These are phyloP conservation scores for Tachysurus fulvidraco DNA, from an alignment of 2,113 vertebrate genomes.

Conservation along the genomic window DNA sequence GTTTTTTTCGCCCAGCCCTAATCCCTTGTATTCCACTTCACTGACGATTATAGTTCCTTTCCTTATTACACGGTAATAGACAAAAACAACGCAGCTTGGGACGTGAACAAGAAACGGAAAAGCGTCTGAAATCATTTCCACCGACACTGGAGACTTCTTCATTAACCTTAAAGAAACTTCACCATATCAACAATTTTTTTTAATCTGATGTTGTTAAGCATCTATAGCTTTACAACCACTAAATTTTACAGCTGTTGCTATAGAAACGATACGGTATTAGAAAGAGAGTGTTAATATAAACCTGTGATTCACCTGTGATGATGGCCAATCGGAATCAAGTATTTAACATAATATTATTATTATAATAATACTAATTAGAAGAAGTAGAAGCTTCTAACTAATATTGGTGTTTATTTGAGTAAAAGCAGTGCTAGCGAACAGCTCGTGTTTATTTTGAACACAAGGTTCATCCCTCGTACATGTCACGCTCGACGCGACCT, in stretches of 20 bases:
- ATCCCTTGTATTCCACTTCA: no score
- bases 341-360: background rate
- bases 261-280: background rate
- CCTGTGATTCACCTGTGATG: background rate
- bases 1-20: no score
- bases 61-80: no score
- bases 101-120: no score
- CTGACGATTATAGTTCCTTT: no score
- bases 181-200: no score
- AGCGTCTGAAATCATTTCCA: background rate
- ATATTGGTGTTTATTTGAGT: background rate
- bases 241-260: background rate
- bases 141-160: background rate
- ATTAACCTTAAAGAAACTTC: no score
- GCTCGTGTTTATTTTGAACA: background rate
- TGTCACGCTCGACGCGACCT: background rate
- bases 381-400: background rate
- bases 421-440: background rate
- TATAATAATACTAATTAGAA: background rate
- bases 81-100: no score
- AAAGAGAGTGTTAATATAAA: background rate
- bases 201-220: no score
- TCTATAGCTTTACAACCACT: background rate
- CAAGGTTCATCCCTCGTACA: background rate
- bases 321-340: background rate